Evolutionary conservation across 2,888 invertebrate species (phyloP).

Genomic region (Ophion slaviceki): DNA sequence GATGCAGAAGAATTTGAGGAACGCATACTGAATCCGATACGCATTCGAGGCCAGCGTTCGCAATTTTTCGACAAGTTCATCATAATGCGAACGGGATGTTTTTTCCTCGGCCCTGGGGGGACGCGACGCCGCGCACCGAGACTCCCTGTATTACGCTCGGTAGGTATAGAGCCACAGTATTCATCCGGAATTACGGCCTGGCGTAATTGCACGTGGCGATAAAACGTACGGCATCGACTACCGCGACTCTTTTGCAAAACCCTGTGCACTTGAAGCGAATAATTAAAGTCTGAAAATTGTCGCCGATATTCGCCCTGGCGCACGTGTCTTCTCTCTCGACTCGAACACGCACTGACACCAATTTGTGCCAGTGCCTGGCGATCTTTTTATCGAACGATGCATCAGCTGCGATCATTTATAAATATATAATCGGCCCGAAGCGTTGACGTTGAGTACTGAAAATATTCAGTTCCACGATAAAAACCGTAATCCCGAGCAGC

Average conservation of each 20-base stretch:
- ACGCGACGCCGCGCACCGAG: slow-evolving; percentile 27
- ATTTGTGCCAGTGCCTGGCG: neutral
- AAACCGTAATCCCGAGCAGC: too few species aligned
- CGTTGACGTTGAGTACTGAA: neutral
- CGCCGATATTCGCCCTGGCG: slow-evolving; percentile 8
- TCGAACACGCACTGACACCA: slow-evolving; percentile 26
- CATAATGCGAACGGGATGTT: slow-evolving; percentile 25
- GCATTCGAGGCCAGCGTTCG: slow-evolving; percentile 6
- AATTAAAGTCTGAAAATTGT: slow-evolving; percentile 58
- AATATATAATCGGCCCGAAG: neutral
- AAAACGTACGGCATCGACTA: slow-evolving; percentile 49
- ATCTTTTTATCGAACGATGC: neutral
- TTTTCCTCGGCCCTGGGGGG: slow-evolving; percentile 26
- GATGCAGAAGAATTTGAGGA: neutral
- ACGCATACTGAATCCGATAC: slow-evolving; percentile 3
- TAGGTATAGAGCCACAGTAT: slow-evolving; percentile 27
- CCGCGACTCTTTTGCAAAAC: slow-evolving; percentile 29
- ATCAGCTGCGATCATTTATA: too few species aligned
- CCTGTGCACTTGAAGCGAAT: slow-evolving; percentile 51
- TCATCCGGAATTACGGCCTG: slow-evolving; percentile 53
- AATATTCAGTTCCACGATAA: too few species aligned
- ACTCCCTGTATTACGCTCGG: slow-evolving; percentile 1
- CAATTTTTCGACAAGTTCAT: slow-evolving; percentile 54
- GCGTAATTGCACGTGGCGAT: slow-evolving; percentile 58
- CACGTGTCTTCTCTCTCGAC: slow-evolving; percentile 9